Evolutionary conservation across 2,113 vertebrate genomes (phyloP), one percentile per base, ranked within the genome.

Genomic region (Laticauda colubrina): DNA sequence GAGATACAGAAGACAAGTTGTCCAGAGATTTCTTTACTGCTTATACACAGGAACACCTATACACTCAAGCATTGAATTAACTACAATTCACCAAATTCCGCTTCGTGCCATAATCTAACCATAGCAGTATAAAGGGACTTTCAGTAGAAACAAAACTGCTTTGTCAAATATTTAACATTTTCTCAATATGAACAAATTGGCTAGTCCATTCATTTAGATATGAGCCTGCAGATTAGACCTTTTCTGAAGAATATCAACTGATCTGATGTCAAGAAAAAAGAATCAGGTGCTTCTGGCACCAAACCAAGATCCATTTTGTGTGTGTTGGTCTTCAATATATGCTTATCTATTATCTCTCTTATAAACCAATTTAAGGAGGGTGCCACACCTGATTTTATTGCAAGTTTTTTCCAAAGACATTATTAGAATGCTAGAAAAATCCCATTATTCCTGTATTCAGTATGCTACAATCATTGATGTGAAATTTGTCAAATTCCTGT

Each of bases 171-270:
- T 26, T 86, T 48, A 39, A 89, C 23, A 7, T 6, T 89, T 89
- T 45, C 7, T 15, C 14, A 75, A 18, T 20, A 87, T 87, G 29
- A 87, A 20, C 23, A n/a, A 51, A 43, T 15, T 91, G 53, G 45
- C 14, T 20, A 57, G 91, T 51, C 26, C 23, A 21, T 54, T 92
- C 23, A 48, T 43, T 18, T 64, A 29, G 1, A 23, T 54, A n/a
- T 51, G 24, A 87, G 43, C 85, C 57, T 92, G 45, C 34, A 64
- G 20, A 43, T 92, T 69, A 8, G 21, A 15, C 3, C 57, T 59
- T 88, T 87, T 87, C n/a, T 88, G 57, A 53, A 88, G 85, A 23
- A 69, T 86, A 92, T 48, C 57, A 92, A 64, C 45, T 64, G 57
- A 48, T 48, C 55, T 39, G 5, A 55, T 85, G 29, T 87, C 43